A percentile compares a stretch with the other conserved stretches of the same genome.
phyloP scores from a whole-genome alignment of 2,797 vertebrate species.

The Sternarchorhynchus goeldii region DNA sequence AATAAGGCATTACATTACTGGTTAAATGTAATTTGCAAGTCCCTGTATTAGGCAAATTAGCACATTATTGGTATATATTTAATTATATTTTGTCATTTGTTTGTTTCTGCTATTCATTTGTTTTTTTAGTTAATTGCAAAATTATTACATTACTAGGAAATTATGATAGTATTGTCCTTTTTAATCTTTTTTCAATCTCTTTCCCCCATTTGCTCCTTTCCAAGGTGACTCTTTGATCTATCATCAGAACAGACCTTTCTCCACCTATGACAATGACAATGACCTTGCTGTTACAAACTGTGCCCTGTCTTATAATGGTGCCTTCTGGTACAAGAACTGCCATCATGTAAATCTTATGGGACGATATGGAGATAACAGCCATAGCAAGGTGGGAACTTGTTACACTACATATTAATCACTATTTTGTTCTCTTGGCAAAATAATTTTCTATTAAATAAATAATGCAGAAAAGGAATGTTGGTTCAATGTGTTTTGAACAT shows the following conservation, averaged over 20 bases:
- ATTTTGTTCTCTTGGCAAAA: background rate
- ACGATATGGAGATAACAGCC: conserved; percentile 87
- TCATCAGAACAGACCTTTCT: conserved; percentile 92
- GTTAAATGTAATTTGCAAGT: too few species aligned
- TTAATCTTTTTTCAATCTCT: background rate
- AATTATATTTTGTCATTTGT: too few species aligned
- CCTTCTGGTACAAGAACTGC: conserved; percentile 99
- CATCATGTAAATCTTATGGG: conserved; percentile 98
- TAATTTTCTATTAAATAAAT: too few species aligned
- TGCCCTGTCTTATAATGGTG: conserved; percentile 95
- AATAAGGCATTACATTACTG: too few species aligned
- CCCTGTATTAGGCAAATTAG: too few species aligned
- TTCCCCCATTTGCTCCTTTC: background rate
- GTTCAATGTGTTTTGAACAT: background rate
- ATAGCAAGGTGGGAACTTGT: conserved; percentile 88
- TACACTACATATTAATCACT: background rate
- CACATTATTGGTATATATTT: too few species aligned
- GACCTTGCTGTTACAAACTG: conserved; percentile 97
- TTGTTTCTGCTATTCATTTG: too few species aligned
- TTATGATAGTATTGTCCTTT: background rate
- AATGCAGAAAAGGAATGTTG: background rate
- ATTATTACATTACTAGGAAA: too few species aligned
- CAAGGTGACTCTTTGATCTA: conserved; percentile 92
- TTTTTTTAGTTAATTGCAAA: too few species aligned
- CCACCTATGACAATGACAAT: conserved; percentile 92